These are phyloP conservation scores for Pachliopta kotzebuea DNA, from an alignment of 2,888 invertebrate genomes.

Conservation along the genomic window DNA sequence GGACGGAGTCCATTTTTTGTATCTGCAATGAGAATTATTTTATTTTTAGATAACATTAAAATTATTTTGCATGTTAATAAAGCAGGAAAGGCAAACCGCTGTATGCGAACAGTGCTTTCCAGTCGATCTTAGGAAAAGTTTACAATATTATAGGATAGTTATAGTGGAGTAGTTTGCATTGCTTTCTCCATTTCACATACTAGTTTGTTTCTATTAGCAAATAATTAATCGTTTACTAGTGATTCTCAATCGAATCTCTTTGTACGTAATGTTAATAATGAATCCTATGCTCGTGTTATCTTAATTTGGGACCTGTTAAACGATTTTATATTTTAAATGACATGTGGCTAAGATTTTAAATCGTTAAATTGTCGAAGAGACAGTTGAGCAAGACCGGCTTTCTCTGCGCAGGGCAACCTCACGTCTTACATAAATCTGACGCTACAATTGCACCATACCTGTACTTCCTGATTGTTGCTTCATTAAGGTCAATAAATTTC, in stretches of 20 bases:
- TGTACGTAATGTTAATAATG: conserved; percentile 2
- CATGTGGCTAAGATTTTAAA: neutral
- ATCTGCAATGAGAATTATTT: too few species aligned
- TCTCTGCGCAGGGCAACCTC: conserved; percentile 35
- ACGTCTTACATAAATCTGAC: conserved; percentile 26
- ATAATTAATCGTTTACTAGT: neutral
- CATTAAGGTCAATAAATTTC: too few species aligned
- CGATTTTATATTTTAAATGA: neutral
- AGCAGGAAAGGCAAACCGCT: too few species aligned
- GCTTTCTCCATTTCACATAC: too few species aligned
- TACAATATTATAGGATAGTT: too few species aligned
- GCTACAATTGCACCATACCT: conserved; percentile 21
- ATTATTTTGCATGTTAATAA: too few species aligned
- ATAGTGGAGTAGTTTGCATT: too few species aligned
- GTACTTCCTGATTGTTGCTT: conserved; percentile 5
- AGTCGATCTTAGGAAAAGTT: too few species aligned
- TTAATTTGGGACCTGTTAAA: neutral
- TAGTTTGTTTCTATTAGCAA: neutral
- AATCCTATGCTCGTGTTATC: neutral
- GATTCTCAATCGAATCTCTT: neutral
- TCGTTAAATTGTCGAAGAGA: neutral
- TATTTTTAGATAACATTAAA: too few species aligned
- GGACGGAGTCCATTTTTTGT: conserved; percentile 39
- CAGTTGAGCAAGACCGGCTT: conserved; percentile 41
- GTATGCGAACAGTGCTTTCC: too few species aligned